These are phyloP conservation scores for Melipona bicolor DNA, from an alignment of 2,888 invertebrate genomes.

Conservation along the genomic window DNA sequence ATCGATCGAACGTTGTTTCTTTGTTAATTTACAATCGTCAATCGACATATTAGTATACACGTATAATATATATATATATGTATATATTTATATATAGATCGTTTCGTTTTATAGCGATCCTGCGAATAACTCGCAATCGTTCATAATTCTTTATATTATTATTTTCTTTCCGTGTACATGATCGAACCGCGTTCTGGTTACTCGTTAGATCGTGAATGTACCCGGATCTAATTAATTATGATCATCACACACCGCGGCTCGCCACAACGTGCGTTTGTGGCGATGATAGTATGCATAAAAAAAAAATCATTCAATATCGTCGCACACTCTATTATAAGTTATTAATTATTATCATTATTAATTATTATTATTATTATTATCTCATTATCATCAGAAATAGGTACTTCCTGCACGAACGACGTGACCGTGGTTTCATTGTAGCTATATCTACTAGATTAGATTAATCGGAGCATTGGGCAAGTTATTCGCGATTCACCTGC, in stretches of 20 bases:
- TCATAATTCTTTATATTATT: neutral
- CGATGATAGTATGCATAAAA: conserved; percentile 52
- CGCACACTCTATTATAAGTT: conserved; percentile 69
- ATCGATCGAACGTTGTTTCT: neutral
- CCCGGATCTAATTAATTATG: conserved; percentile 53
- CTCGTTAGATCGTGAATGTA: conserved; percentile 26
- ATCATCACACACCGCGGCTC: conserved; percentile 56
- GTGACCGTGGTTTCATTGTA: conserved; percentile 54
- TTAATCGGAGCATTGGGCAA: conserved; percentile 57
- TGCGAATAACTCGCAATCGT: conserved; percentile 29
- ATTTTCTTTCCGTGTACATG: conserved; percentile 13
- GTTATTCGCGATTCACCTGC: conserved; percentile 8
- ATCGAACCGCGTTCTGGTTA: conserved; percentile 34
- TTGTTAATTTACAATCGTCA: conserved; percentile 16
- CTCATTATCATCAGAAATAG: conserved; percentile 70
- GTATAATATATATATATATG: neutral
- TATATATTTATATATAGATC: neutral
- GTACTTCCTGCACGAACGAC: conserved; percentile 71
- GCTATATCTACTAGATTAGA: conserved; percentile 56
- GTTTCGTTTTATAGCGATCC: conserved; percentile 18
- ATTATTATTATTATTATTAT: conserved; percentile 61
- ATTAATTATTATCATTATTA: conserved; percentile 61
- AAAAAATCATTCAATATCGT: conserved; percentile 63
- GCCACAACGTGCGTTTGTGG: conserved; percentile 53
- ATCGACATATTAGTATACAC: neutral